Base-by-base conservation (phyloP, 2,797 vertebrate genomes). In the Gymnothorax reevesii region DNA sequence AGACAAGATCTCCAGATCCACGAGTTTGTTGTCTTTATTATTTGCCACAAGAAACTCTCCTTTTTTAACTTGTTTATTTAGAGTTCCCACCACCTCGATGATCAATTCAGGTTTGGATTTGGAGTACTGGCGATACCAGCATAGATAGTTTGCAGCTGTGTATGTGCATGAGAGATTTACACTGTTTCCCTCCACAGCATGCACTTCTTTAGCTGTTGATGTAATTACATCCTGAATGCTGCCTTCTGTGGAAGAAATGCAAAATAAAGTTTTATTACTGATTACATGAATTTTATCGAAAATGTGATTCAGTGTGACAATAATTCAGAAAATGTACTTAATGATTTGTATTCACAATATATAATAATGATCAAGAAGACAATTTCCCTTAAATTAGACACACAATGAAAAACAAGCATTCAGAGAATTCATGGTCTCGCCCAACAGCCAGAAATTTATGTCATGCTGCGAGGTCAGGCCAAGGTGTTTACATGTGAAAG, bases 41-140 rank as follows among this genome's bases (percentile, higher is more conserved):
- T 73, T 27, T 73, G 25, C 33, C 27, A 73, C 69, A 73, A 1
- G 10, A 13, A 73, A 13, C 69, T 5, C 9, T 73, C 8, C 25
- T 27, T 27, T 27, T 27, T 73, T 13, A 0, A 27, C 62, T 66
- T 5, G 22, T n/a, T 66, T 66, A 66, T 7, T 73, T 25, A 27
- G 8, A 4, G 25, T 27, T 12, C 69, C 69, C 69, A 4, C 69
- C 10, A 80, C 27, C 25, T 20, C 42, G 77, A 80, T 49, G 20
- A 80, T 12, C 20, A n/a, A 80, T 80, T 80, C 77, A 52, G 77
- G 77, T 52, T 80, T 80, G 2, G 84, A 73, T 55, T 17, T 52
- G 69, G 66, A 25, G 8, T 73, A 85, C 15, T 85, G 84, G 4
- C 84, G 84, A 57, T 85, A 85, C 84, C 84, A 85, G 25, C 75